These are phyloP conservation scores for Novumbra hubbsi DNA, from an alignment of 2,797 vertebrate species.

Conservation along the genomic window DNA sequence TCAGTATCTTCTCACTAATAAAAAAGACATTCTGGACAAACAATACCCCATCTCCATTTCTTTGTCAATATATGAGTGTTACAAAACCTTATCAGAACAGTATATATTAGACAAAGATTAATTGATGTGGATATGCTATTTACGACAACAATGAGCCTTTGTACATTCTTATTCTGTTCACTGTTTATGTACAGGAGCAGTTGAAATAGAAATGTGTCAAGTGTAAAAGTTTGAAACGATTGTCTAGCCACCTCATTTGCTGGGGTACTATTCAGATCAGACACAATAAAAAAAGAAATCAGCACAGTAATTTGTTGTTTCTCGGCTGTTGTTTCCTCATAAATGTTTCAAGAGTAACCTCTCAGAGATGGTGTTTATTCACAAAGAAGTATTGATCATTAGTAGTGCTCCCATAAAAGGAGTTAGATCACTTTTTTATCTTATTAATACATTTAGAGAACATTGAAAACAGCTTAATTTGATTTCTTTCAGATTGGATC, in stretches of 20 bases:
- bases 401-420: slow-evolving; percentile 15
- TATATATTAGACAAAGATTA: background rate
- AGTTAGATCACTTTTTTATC: slow-evolving; percentile 4
- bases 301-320: slow-evolving; percentile 10
- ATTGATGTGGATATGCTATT: background rate
- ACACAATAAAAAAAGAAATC: slow-evolving; percentile 5
- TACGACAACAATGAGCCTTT: background rate
- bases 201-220: background rate
- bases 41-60: background rate
- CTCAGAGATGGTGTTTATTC: background rate
- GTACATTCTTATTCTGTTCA: background rate
- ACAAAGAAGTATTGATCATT: slow-evolving; percentile 15
- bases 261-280: background rate
- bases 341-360: slow-evolving; percentile 26
- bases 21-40: background rate
- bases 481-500: background rate
- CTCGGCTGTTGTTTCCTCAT: slow-evolving; percentile 17
- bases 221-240: background rate
- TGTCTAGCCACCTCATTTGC: background rate
- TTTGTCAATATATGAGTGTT: background rate
- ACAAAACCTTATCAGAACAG: background rate
- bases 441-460: background rate
- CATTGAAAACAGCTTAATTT: background rate
- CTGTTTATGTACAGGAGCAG: background rate
- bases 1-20: background rate